Evolutionary conservation across 2,888 invertebrate species (phyloP).

Genomic region (Yponomeuta plumbellus): DNA sequence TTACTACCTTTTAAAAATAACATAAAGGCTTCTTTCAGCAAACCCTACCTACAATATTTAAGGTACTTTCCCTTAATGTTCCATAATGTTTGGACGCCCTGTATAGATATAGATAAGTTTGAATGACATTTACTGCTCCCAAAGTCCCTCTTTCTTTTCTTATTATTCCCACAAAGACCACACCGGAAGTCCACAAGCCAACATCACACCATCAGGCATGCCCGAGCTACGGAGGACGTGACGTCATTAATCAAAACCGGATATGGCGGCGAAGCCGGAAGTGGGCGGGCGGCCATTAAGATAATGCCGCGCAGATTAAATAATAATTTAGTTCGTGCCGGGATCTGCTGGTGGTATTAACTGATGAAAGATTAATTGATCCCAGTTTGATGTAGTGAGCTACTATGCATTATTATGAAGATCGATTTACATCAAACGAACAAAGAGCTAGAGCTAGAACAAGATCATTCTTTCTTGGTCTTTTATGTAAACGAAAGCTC

Average conservation of each 20-base stretch:
- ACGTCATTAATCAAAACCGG: slow-evolving; percentile 33
- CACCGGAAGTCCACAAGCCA: not conserved
- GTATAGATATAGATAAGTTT: no score
- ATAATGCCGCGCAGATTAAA: slow-evolving; percentile 27
- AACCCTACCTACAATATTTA: no score
- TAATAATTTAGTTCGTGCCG: slow-evolving; percentile 5
- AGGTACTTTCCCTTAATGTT: no score
- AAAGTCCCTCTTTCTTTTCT: not conserved
- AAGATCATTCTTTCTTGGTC: no score
- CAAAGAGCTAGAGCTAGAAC: no score
- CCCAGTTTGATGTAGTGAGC: not conserved
- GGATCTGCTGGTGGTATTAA: not conserved
- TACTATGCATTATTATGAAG: not conserved
- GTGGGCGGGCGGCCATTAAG: slow-evolving; percentile 27
- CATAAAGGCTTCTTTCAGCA: no score
- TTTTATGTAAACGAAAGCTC: no score
- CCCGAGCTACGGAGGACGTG: slow-evolving; percentile 18
- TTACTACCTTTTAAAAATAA: no score
- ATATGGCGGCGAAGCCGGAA: slow-evolving; percentile 21
- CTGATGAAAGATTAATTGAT: not conserved
- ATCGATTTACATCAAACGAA: no score
- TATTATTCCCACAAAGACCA: not conserved
- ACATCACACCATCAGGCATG: slow-evolving; percentile 2
- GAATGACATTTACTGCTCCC: no score
- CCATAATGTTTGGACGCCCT: no score